phyloP scores from a whole-genome alignment of 2,797 vertebrate genomes.

The Anas bernieri region DNA sequence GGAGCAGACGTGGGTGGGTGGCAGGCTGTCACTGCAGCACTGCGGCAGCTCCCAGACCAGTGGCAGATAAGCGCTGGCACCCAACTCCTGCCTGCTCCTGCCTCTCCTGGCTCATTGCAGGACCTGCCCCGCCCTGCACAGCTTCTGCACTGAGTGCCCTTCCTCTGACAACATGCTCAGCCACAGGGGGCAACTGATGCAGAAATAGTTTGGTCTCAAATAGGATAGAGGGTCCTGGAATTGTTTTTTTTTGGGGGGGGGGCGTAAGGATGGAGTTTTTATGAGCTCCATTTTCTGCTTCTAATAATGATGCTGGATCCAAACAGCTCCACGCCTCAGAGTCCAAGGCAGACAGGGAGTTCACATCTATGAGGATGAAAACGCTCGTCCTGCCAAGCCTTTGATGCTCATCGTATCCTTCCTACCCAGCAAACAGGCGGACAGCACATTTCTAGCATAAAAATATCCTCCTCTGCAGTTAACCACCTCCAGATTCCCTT shows the following conservation, averaged over 20 bases:
- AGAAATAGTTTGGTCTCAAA: neutral
- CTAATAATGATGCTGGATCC: constrained; percentile 35
- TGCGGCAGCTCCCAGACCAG: neutral
- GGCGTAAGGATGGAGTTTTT: constrained; percentile 38
- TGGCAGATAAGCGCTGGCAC: neutral
- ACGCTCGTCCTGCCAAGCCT: constrained; percentile 53
- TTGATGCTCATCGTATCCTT: constrained; percentile 45
- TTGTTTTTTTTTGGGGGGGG: constrained; percentile 8
- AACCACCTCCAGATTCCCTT: constrained; percentile 62
- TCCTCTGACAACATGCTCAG: neutral
- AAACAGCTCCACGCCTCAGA: constrained; percentile 5
- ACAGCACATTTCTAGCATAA: constrained; percentile 54
- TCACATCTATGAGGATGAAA: neutral
- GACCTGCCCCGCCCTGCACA: neutral
- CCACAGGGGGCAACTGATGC: neutral
- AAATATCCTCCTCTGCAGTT: constrained; percentile 45
- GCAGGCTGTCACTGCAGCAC: too few species aligned
- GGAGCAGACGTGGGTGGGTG: neutral
- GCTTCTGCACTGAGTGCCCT: neutral
- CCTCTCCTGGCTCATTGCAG: neutral
- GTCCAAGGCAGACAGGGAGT: constrained; percentile 27
- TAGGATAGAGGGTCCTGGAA: neutral
- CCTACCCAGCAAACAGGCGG: constrained; percentile 40
- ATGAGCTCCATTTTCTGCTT: constrained; percentile 51
- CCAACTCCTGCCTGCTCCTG: neutral